These are phyloP conservation scores for Hirtodrosophila trivittata DNA, from an alignment of 2,888 invertebrate genomes.

Conservation along the genomic window DNA sequence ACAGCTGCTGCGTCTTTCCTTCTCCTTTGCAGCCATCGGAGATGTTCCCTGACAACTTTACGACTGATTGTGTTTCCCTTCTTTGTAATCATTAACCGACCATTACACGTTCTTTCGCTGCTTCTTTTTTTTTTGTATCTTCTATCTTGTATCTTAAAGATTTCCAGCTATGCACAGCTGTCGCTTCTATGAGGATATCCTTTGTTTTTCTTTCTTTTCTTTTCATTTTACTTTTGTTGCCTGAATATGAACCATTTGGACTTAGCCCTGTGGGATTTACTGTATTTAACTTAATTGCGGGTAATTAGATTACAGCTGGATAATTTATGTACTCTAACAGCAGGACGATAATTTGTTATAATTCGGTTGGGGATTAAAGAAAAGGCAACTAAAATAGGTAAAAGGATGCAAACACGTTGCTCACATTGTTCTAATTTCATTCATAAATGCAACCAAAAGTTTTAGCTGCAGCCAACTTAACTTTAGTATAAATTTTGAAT, in stretches of 20 bases:
- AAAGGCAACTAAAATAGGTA: too few relatives aligned
- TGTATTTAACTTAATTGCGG: conserved; percentile 42
- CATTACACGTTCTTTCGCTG: conserved; percentile 54
- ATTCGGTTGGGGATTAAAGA: background rate
- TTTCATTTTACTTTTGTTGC: too few relatives aligned
- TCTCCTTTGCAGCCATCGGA: background rate
- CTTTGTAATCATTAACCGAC: conserved; percentile 66
- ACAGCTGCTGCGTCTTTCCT: conserved; percentile 44
- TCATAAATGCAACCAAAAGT: too few relatives aligned
- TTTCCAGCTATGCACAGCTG: conserved; percentile 34
- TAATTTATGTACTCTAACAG: conserved; percentile 11
- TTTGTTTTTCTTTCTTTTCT: too few relatives aligned
- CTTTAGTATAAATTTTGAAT: too few relatives aligned
- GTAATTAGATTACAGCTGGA: conserved; percentile 34
- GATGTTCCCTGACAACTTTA: conserved; percentile 49
- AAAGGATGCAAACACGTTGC: too few relatives aligned
- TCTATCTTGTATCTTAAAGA: conserved; percentile 7
- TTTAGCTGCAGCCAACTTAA: too few relatives aligned
- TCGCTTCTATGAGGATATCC: conserved; percentile 4
- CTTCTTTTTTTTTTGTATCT: conserved; percentile 34
- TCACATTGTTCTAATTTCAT: too few relatives aligned
- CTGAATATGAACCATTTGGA: conserved; percentile 47
- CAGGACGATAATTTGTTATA: background rate
- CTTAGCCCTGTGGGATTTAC: too few relatives aligned
- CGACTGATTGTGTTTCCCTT: conserved; percentile 60